phyloP scores from a whole-genome alignment of 2,797 vertebrate genomes.

The Cynopterus sphinx region DNA sequence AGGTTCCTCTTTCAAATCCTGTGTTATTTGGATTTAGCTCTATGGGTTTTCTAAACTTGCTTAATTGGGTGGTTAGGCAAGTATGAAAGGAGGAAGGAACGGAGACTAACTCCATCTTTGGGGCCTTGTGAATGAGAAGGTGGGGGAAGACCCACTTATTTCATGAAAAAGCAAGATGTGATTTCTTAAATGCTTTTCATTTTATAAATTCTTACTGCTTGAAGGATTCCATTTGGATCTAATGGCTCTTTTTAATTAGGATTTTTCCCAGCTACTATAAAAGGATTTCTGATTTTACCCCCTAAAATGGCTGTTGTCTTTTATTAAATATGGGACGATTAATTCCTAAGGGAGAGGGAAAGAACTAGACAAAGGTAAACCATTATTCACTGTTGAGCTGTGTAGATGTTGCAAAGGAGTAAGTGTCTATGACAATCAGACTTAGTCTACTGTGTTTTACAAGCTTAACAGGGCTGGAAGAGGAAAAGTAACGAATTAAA shows the following conservation, averaged over 20 bases:
- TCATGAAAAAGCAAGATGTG: not conserved
- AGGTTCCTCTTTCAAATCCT: conserved; percentile 64
- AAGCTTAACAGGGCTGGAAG: not conserved
- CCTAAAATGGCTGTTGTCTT: conserved; percentile 56
- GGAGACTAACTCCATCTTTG: conserved; percentile 37
- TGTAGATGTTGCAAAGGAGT: not conserved
- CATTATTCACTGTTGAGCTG: not conserved
- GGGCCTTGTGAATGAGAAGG: conserved; percentile 24
- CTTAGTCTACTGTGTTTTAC: not conserved
- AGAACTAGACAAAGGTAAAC: not conserved
- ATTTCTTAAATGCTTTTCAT: conserved; percentile 32
- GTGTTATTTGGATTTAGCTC: conserved; percentile 39
- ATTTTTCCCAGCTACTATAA: not conserved
- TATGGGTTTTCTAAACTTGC: conserved; percentile 61
- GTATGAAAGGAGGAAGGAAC: conserved; percentile 45
- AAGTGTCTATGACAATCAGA: not conserved
- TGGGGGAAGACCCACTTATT: not conserved
- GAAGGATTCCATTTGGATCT: conserved; percentile 18
- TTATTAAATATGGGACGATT: conserved; percentile 39
- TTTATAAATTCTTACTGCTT: not conserved
- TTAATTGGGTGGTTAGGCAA: conserved; percentile 24
- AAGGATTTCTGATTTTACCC: not conserved
- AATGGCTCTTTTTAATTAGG: not conserved
- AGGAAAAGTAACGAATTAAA: not conserved
- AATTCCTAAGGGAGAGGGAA: not conserved